Conservation (phyloP, 2,113 vertebrate genomes). For the Alces alces region DNA sequence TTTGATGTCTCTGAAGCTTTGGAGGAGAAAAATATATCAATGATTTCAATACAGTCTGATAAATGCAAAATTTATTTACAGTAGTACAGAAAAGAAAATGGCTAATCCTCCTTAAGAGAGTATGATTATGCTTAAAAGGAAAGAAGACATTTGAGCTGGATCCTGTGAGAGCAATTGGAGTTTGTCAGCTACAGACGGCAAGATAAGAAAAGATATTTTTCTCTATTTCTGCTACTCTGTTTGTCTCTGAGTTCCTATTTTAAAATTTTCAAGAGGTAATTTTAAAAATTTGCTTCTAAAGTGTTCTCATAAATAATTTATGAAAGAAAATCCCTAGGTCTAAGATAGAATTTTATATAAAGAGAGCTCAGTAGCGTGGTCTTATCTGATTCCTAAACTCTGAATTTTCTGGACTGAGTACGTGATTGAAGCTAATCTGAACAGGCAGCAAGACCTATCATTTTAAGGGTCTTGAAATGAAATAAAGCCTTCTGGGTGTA, state of each 20-base stretch:
- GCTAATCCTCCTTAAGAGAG: neutral
- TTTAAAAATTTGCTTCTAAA: neutral
- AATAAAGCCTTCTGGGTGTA: neutral
- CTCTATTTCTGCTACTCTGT: neutral
- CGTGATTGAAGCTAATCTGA: neutral
- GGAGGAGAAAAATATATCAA: neutral
- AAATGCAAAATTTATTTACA: neutral
- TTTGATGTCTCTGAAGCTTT: neutral
- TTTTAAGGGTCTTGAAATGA: neutral
- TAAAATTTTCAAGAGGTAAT: neutral
- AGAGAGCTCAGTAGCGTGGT: neutral
- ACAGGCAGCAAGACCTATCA: neutral
- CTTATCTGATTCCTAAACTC: neutral
- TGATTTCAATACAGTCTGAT: neutral
- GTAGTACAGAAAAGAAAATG: neutral
- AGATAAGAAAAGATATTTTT: neutral
- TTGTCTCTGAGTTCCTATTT: slow-evolving; percentile 7
- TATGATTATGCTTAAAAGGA: neutral
- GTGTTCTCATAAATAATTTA: neutral
- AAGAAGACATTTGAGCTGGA: neutral
- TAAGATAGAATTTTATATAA: neutral
- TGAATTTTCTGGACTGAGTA: neutral
- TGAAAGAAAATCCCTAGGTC: neutral
- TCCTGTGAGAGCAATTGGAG: neutral
- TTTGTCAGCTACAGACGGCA: neutral